Evolutionary conservation across 2,888 invertebrate species (phyloP).

Genomic region (Eupsilia transversa): DNA sequence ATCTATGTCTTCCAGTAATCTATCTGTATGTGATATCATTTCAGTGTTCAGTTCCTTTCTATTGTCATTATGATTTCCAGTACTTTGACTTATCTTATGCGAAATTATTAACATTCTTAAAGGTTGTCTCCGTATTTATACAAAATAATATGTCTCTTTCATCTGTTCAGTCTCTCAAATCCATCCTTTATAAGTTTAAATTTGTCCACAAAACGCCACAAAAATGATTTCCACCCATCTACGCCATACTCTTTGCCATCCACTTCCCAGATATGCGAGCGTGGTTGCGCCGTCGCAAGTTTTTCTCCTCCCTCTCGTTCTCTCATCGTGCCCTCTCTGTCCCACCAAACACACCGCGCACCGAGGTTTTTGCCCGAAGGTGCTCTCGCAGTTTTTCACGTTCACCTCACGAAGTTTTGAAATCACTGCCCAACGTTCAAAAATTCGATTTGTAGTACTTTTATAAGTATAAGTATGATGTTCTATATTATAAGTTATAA

Average conservation of each 20-base stretch:
- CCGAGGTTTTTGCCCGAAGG: constrained; percentile 78
- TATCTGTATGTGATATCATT: no score
- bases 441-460: constrained; percentile 64
- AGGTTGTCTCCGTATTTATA: not conserved
- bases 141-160: not conserved
- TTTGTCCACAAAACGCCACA: not conserved
- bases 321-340: constrained; percentile 70
- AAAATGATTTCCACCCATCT: constrained; percentile 42
- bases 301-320: constrained; percentile 76
- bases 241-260: constrained; percentile 71
- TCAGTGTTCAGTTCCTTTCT: no score
- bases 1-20: no score
- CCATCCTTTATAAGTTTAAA: not conserved
- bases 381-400: constrained; percentile 74
- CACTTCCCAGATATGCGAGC: constrained; percentile 83
- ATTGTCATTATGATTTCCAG: not conserved
- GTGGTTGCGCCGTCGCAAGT: constrained; percentile 81
- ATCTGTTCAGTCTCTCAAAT: not conserved
- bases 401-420: constrained; percentile 67
- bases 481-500: constrained; percentile 21
- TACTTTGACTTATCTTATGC: not conserved
- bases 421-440: constrained; percentile 63
- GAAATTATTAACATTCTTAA: not conserved
- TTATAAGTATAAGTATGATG: constrained; percentile 19
- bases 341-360: constrained; percentile 82